A percentile compares a stretch with the other conserved stretches of the same genome.
Evolutionary conservation across 1,140 invertebrate species (phyloP).

Genomic region (Drosophila kepulauana): DNA sequence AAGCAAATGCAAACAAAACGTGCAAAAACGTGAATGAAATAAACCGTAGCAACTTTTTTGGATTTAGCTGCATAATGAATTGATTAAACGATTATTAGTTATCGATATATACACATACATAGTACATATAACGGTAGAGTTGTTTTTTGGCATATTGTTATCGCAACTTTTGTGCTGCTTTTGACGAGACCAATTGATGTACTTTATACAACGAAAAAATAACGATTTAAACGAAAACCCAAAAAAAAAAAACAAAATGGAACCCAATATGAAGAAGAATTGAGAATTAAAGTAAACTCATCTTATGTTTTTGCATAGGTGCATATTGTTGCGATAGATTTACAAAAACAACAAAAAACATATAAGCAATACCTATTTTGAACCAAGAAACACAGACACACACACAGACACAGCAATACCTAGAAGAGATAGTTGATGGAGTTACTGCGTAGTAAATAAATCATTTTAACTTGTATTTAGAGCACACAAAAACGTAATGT

Average conservation of each 20-base stretch:
- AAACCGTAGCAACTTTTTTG: constrained; percentile 76
- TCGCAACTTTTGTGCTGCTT: constrained; percentile 81
- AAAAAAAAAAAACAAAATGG: constrained; percentile 26
- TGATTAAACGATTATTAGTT: constrained; percentile 77
- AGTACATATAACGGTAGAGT: constrained; percentile 61
- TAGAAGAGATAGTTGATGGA: constrained; percentile 64
- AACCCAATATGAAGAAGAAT: constrained; percentile 33
- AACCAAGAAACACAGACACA: constrained; percentile 48
- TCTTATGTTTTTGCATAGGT: constrained; percentile 81
- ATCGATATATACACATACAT: constrained; percentile 67
- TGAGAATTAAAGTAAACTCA: constrained; percentile 46
- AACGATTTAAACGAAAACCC: constrained; percentile 30
- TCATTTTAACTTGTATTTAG: constrained; percentile 79
- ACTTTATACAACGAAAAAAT: constrained; percentile 76
- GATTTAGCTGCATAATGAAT: constrained; percentile 77
- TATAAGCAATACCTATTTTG: constrained; percentile 66
- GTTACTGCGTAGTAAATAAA: constrained; percentile 74
- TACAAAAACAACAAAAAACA: constrained; percentile 49
- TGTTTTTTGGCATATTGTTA: constrained; percentile 81
- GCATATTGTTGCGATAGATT: constrained; percentile 73
- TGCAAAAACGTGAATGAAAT: constrained; percentile 42
- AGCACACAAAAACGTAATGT: constrained; percentile 61
- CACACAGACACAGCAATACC: constrained; percentile 16
- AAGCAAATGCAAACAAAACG: background rate
- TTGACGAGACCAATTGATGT: constrained; percentile 82